Evolutionary conservation across 2,888 invertebrate species (phyloP).

Genomic region (Eilema sororculum): DNA sequence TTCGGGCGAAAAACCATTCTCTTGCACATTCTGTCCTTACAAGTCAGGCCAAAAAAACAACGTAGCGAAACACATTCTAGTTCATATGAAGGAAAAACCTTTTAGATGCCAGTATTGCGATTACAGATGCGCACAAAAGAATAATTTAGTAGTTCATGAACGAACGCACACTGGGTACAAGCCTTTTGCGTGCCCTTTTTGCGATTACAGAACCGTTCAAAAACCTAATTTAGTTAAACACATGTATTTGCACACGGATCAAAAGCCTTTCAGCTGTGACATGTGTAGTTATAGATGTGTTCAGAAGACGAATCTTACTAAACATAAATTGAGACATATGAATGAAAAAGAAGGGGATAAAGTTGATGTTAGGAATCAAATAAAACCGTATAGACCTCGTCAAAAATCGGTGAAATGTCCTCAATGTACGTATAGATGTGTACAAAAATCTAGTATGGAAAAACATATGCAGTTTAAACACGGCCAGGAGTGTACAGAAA

Average conservation of each 20-base stretch:
- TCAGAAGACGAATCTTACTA: slow-evolving; percentile 82
- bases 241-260: slow-evolving; percentile 84
- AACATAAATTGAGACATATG: slow-evolving; percentile 81
- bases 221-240: slow-evolving; percentile 85
- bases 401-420: slow-evolving; percentile 81
- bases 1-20: slow-evolving; percentile 82
- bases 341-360: slow-evolving; percentile 76
- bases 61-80: slow-evolving; percentile 83
- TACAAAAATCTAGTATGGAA: slow-evolving; percentile 81
- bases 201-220: slow-evolving; percentile 82
- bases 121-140: slow-evolving; percentile 83
- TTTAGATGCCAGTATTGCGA: slow-evolving; percentile 84
- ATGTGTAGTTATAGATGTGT: slow-evolving; percentile 82
- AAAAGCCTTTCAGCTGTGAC: slow-evolving; percentile 83
- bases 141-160: slow-evolving; percentile 83
- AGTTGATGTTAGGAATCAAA: slow-evolving; percentile 64
- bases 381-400: slow-evolving; percentile 76
- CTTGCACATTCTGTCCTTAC: slow-evolving; percentile 82
- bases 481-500: slow-evolving; percentile 45
- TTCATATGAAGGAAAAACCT: slow-evolving; percentile 85
- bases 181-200: slow-evolving; percentile 82
- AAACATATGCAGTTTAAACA: slow-evolving; percentile 82
- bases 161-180: slow-evolving; percentile 84
- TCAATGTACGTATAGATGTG: slow-evolving; percentile 77
- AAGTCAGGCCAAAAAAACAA: slow-evolving; percentile 85